phyloP scores from a whole-genome alignment of 2,797 vertebrate species.

The Melanitta fusca region DNA sequence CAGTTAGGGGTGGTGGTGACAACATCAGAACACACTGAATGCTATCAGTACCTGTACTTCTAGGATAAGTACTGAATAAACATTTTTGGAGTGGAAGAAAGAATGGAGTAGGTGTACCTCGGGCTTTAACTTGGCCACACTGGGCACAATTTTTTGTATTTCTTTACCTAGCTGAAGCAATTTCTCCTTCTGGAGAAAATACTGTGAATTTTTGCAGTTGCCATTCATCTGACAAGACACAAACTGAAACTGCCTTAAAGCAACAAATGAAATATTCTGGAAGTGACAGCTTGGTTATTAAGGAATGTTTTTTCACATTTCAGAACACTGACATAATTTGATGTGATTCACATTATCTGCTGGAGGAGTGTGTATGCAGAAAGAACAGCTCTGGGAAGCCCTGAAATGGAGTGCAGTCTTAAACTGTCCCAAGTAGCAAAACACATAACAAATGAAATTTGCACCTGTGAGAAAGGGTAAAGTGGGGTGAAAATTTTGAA shows the following conservation, averaged over 20 bases:
- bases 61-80: neutral
- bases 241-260: slow-evolving; percentile 38
- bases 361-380: neutral
- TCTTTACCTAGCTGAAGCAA: neutral
- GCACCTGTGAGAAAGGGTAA: neutral
- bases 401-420: neutral
- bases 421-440: neutral
- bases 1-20: neutral
- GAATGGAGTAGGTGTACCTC: neutral
- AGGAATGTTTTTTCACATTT: slow-evolving; percentile 35
- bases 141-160: neutral
- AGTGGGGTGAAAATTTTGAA: neutral
- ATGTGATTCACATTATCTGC: slow-evolving; percentile 4
- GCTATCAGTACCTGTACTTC: neutral
- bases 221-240: neutral
- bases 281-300: slow-evolving; percentile 45
- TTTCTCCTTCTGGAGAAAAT: neutral
- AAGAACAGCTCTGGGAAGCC: slow-evolving; percentile 1
- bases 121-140: neutral
- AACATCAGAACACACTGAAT: neutral
- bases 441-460: neutral
- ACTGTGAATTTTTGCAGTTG: neutral
- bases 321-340: neutral
- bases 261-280: neutral
- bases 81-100: neutral